Conservation (phyloP, 2,113 vertebrate genomes). For the Pelmatolapia mariae region DNA sequence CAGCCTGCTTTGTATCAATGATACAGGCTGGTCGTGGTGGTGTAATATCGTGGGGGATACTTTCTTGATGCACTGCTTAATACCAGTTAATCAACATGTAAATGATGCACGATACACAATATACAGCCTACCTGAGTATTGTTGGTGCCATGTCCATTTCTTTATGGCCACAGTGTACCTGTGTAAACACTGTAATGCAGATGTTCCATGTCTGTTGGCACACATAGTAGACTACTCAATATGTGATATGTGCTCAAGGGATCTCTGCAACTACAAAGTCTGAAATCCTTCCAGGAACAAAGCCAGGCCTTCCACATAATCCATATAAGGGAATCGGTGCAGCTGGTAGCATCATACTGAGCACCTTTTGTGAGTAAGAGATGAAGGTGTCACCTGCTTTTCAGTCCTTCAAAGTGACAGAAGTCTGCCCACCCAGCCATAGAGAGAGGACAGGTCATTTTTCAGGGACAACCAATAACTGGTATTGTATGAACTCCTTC, state of each 20-base stretch:
- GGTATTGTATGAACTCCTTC: slow-evolving; percentile 19
- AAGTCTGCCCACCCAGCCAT: background rate
- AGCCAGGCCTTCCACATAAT: background rate
- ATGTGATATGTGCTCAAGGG: background rate
- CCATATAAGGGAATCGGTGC: background rate
- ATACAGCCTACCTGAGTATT: background rate
- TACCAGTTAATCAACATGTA: background rate
- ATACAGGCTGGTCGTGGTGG: background rate
- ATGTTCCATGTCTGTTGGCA: background rate
- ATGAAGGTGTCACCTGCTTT: background rate
- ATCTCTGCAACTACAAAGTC: background rate
- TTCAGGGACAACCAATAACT: background rate
- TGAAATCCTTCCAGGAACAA: background rate
- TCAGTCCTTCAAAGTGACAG: background rate
- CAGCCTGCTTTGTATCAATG: background rate
- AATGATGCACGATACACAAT: background rate
- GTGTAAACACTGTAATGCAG: background rate
- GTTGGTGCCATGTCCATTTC: background rate
- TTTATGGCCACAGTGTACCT: background rate
- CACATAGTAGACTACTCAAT: background rate
- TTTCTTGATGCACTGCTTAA: background rate
- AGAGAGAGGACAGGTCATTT: slow-evolving; percentile 2
- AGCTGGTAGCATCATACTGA: background rate
- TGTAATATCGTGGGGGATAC: background rate
- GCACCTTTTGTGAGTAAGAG: background rate